Evolutionary conservation across 1,140 invertebrate species (phyloP).

Genomic region (Drosophila athabasca): DNA sequence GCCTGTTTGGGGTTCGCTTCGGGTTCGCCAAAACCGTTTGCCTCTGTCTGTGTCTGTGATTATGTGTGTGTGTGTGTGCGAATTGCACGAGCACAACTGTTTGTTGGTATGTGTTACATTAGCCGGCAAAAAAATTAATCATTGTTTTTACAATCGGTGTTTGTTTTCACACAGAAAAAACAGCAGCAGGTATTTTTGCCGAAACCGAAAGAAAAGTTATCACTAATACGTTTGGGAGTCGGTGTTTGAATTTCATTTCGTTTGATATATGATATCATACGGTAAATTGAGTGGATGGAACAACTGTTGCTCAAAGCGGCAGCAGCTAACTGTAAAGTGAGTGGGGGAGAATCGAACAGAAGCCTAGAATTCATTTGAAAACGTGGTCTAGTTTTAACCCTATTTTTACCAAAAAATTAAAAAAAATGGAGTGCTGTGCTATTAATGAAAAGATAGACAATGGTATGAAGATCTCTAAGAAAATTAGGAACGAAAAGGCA

Average conservation of each 20-base stretch:
- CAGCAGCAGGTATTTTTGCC: constrained; percentile 6
- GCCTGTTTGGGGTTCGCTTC: constrained; percentile 3
- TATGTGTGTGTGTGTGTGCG: constrained; percentile 2
- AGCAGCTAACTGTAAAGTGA: too few relatives aligned
- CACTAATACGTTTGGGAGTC: not conserved
- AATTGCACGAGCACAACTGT: not conserved
- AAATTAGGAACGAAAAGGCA: too few relatives aligned
- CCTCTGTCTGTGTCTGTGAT: constrained; percentile 2
- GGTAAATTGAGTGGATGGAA: not conserved
- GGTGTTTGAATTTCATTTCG: constrained; percentile 23
- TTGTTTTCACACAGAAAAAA: too few relatives aligned
- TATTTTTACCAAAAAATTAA: not conserved
- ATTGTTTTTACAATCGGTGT: constrained; percentile 21
- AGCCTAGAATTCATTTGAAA: not conserved
- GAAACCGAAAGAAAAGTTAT: constrained; percentile 11
- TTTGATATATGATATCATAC: constrained; percentile 15
- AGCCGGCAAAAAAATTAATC: constrained; percentile 27
- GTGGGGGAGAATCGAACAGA: too few relatives aligned
- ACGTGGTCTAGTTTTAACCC: not conserved
- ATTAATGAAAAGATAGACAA: not conserved
- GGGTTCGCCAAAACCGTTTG: constrained; percentile 23
- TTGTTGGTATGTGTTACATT: not conserved
- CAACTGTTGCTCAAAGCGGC: not conserved
- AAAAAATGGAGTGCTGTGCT: not conserved
- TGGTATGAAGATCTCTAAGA: too few relatives aligned